Percentiles rank a stretch among this genome's conserved stretches.
Evolutionary conservation across 2,113 vertebrate genomes (phyloP).

Genomic region (Cygnus atratus): DNA sequence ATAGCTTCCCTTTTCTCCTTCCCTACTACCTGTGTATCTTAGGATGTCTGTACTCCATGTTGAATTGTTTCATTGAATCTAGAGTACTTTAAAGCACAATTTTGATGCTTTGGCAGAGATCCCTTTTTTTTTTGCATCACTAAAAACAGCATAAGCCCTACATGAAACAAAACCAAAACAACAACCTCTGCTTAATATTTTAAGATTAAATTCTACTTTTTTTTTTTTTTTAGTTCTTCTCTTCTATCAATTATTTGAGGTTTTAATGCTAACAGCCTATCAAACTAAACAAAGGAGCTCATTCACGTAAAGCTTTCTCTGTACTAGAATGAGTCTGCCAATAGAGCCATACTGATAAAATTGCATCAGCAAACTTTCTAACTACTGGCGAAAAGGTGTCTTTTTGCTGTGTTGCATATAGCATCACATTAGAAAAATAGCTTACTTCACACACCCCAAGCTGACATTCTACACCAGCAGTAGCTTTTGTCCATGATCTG

Average conservation of each 20-base stretch:
- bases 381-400: background rate
- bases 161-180: background rate
- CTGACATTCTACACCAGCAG: background rate
- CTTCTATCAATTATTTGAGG: background rate
- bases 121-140: background rate
- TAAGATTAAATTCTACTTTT: background rate
- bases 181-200: background rate
- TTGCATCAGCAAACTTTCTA: background rate
- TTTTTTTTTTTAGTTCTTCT: background rate
- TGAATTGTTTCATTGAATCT: background rate
- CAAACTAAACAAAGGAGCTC: background rate
- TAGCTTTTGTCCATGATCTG: background rate
- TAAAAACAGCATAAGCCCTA: background rate
- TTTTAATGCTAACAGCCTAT: background rate
- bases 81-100: background rate
- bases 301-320: background rate
- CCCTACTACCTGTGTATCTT: background rate
- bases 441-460: background rate
- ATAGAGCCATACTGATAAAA: background rate
- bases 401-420: background rate
- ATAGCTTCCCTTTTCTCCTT: background rate
- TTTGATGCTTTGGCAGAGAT: background rate
- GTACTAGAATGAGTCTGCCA: background rate
- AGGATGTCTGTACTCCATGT: background rate
- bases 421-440: background rate